Evolutionary conservation across 2,888 invertebrate species (phyloP).

Genomic region (Scaeva pyrastri): DNA sequence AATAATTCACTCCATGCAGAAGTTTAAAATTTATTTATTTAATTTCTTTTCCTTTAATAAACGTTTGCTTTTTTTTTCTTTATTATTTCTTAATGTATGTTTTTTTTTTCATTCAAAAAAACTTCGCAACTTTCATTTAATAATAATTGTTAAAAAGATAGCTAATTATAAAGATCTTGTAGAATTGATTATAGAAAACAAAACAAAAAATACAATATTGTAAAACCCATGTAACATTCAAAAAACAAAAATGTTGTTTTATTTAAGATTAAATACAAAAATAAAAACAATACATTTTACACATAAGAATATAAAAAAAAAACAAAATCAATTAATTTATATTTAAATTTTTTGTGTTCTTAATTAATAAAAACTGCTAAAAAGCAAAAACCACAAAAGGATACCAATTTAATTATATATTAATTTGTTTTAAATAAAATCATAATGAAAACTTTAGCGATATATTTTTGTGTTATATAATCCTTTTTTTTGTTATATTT

Average conservation of each 20-base stretch:
- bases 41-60: conserved; percentile 41
- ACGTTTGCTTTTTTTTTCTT: conserved; percentile 26
- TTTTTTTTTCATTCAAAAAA: conserved; percentile 27
- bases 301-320: conserved; percentile 1
- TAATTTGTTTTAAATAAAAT: conserved; percentile 22
- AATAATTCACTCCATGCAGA: conserved; percentile 69
- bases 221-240: conserved; percentile 52
- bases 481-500: conserved; percentile 33
- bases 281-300: conserved; percentile 17
- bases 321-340: conserved; percentile 44
- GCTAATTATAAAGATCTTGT: conserved; percentile 31
- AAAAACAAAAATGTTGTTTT: conserved; percentile 41
- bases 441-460: conserved; percentile 18
- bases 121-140: neutral
- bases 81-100: conserved; percentile 12
- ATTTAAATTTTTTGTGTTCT: conserved; percentile 26
- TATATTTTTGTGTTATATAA: conserved; percentile 33
- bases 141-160: conserved; percentile 12
- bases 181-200: conserved; percentile 22
- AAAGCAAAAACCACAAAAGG: conserved; percentile 69
- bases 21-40: conserved; percentile 31
- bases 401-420: conserved; percentile 48
- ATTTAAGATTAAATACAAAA: conserved; percentile 24
- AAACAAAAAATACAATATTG: conserved; percentile 36
- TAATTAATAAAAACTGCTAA: conserved; percentile 54